Evolutionary conservation across 2,888 invertebrate genomes (phyloP).

Genomic region (Gasteruption jaculator): DNA sequence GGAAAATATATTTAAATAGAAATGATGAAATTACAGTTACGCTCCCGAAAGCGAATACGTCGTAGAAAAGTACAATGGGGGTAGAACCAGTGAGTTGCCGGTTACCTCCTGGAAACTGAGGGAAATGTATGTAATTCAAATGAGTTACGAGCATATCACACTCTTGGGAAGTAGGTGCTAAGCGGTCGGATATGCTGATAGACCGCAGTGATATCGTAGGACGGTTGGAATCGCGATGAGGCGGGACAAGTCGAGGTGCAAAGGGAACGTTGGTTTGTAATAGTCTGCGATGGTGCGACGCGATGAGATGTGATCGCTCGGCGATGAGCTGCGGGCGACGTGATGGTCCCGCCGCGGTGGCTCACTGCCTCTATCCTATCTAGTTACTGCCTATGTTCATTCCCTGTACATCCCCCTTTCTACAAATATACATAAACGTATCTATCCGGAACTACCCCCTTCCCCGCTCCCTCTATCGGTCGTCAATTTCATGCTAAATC

Average conservation of each 20-base stretch:
- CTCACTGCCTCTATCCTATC: conserved; percentile 36
- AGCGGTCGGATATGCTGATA: conserved; percentile 52
- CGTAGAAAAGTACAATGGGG: no score
- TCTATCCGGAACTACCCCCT: no score
- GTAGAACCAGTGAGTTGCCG: no score
- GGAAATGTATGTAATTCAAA: conserved; percentile 52
- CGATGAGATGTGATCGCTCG: conserved; percentile 51
- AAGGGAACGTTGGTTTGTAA: conserved; percentile 40
- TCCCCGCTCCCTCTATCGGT: no score
- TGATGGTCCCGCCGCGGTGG: conserved; percentile 48
- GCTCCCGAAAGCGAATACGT: no score
- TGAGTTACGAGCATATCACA: conserved; percentile 51
- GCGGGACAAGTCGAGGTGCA: conserved; percentile 27
- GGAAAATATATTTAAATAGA: no score
- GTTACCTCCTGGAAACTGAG: conserved; percentile 36
- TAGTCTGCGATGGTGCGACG: conserved; percentile 46
- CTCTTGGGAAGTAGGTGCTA: conserved; percentile 52
- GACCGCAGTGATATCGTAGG: conserved; percentile 39
- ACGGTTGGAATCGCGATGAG: conserved; percentile 40
- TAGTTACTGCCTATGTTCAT: conserved; percentile 40
- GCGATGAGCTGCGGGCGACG: conserved; percentile 49
- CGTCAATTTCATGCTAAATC: no score
- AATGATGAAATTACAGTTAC: no score
- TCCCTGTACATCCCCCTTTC: no score
- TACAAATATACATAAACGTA: no score